These are phyloP conservation scores for Uropsilus gracilis DNA, from an alignment of 2,113 vertebrate genomes.

Conservation along the genomic window DNA sequence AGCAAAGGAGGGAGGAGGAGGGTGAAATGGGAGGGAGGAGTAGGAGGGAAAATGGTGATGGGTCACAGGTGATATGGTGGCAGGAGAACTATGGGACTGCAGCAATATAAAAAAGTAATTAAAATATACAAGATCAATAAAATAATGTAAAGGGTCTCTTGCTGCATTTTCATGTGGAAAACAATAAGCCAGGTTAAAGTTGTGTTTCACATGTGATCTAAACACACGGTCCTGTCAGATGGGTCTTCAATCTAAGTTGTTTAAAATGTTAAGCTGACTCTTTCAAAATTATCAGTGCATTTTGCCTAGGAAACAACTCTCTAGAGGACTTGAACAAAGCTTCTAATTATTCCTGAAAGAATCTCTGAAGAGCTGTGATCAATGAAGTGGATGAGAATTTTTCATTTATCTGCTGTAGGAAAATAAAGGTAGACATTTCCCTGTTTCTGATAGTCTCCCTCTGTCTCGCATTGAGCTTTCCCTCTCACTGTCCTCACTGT, in stretches of 20 bases:
- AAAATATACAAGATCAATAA: too few relatives aligned
- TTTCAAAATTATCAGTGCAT: background rate
- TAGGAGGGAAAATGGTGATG: too few relatives aligned
- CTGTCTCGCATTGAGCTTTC: background rate
- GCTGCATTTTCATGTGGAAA: background rate
- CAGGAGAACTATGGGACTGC: too few relatives aligned
- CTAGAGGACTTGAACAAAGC: constrained; percentile 21
- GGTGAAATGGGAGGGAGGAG: too few relatives aligned
- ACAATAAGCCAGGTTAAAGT: background rate
- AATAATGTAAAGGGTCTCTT: background rate
- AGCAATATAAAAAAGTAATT: too few relatives aligned
- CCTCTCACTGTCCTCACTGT: background rate
- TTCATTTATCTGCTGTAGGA: background rate
- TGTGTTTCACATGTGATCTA: background rate
- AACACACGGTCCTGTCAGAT: background rate
- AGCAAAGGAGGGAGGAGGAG: too few relatives aligned
- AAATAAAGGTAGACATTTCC: background rate
- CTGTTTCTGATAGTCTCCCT: background rate
- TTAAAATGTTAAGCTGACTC: constrained; percentile 7
- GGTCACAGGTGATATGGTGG: too few relatives aligned
- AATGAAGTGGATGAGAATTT: background rate
- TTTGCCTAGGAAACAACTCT: constrained; percentile 8
- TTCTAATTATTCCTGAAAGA: constrained; percentile 38
- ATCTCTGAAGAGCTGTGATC: constrained; percentile 22
- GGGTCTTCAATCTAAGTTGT: background rate